Evolutionary conservation across 1,140 invertebrate species (phyloP).

Genomic region (Homalodisca vitripennis): DNA sequence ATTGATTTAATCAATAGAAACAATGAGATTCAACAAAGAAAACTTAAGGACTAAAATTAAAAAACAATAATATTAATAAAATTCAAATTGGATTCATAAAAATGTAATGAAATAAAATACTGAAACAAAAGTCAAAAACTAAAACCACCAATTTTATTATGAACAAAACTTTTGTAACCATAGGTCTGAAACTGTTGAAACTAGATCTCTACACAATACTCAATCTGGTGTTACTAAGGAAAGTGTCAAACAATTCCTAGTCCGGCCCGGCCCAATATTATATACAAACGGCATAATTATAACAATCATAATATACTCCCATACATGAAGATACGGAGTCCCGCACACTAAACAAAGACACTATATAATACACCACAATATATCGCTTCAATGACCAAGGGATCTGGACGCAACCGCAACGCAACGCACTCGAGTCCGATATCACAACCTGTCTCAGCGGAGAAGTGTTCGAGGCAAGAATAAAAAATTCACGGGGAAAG

Average conservation of each 20-base stretch:
- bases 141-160: too few species aligned
- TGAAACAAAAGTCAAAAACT: background rate
- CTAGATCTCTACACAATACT: constrained; percentile 3
- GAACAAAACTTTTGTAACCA: background rate
- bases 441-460: constrained; percentile 15
- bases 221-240: constrained; percentile 20
- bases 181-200: constrained; percentile 21
- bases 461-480: constrained; percentile 22
- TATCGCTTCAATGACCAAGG: constrained; percentile 1
- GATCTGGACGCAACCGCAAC: constrained; percentile 20
- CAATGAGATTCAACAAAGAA: too few species aligned
- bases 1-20: too few species aligned
- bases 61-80: background rate
- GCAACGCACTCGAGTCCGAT: background rate
- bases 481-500: constrained; percentile 20
- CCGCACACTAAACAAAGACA: constrained; percentile 22
- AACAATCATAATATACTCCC: constrained; percentile 26
- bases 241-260: constrained; percentile 21
- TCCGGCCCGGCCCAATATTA: constrained; percentile 17
- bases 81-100: background rate
- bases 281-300: constrained; percentile 25
- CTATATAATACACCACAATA: background rate
- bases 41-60: background rate
- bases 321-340: constrained; percentile 21
- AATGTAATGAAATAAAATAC: background rate